Evolutionary conservation across 2,113 vertebrate genomes (phyloP).

Genomic region (Tylochromis polylepis): DNA sequence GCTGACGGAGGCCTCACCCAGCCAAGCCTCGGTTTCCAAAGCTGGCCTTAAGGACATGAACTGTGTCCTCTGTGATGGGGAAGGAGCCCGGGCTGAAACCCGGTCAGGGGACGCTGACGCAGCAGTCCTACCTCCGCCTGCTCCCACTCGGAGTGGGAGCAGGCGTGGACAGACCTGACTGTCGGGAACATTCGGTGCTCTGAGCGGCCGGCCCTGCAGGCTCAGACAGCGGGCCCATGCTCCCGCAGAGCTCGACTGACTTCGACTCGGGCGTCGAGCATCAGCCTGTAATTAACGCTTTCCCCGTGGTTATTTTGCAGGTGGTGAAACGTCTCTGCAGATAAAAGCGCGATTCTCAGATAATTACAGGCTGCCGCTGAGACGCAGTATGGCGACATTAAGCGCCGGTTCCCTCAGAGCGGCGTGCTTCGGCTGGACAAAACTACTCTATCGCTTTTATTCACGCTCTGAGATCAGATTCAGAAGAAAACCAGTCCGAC

Average conservation of each 20-base stretch:
- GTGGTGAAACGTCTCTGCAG: not conserved
- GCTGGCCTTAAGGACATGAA: not conserved
- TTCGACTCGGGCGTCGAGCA: no score
- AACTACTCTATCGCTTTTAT: accelerated
- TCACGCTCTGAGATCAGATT: not conserved
- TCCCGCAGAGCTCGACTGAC: not conserved
- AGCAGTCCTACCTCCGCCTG: no score
- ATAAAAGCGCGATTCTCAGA: not conserved
- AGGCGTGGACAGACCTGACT: not conserved
- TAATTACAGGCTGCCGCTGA: not conserved
- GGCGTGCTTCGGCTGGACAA: not conserved
- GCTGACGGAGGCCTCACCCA: no score
- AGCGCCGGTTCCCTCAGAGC: not conserved
- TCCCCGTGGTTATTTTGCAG: not conserved
- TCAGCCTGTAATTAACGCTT: not conserved
- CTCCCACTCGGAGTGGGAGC: no score
- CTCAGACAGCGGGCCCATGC: not conserved
- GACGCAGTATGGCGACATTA: not conserved
- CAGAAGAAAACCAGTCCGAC: not conserved
- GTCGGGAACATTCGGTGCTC: not conserved
- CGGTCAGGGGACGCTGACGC: no score
- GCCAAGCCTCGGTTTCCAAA: not conserved
- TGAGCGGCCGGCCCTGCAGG: not conserved
- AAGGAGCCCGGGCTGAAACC: no score
- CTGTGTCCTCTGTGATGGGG: no score